These are phyloP conservation scores for Plotosus lineatus DNA, from an alignment of 2,113 vertebrate genomes.

Conservation along the genomic window DNA sequence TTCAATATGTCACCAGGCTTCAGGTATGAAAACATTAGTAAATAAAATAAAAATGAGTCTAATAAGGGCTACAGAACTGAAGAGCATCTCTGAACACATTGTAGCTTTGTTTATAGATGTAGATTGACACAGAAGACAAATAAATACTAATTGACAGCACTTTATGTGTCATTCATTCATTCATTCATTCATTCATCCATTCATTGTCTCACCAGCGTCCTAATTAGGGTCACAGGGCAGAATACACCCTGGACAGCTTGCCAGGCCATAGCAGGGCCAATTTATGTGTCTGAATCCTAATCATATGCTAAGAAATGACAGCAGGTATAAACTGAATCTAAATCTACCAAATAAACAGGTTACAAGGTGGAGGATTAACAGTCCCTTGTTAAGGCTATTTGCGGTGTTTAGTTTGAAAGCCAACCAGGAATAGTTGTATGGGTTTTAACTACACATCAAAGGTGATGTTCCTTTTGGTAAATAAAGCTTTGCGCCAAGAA, in stretches of 20 bases:
- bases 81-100: not conserved
- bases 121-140: not conserved
- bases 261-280: too few species aligned
- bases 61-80: not conserved
- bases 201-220: too few species aligned
- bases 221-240: too few species aligned
- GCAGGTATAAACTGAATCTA: not conserved
- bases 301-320: not conserved
- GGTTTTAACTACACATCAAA: not conserved
- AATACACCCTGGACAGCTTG: too few species aligned
- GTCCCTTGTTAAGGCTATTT: not conserved
- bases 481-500: not conserved
- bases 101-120: not conserved
- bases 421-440: not conserved
- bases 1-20: not conserved
- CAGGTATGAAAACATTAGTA: not conserved
- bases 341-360: not conserved
- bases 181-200: too few species aligned
- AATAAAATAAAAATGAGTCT: not conserved
- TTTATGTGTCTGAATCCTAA: not conserved
- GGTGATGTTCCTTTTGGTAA: not conserved
- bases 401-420: not conserved
- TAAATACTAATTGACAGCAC: not conserved
- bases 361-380: not conserved
- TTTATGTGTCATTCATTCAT: not conserved